Evolutionary conservation across 2,797 vertebrate genomes (phyloP), one percentile per base, ranked within the genome.

Genomic region (Taeniopygia guttata): DNA sequence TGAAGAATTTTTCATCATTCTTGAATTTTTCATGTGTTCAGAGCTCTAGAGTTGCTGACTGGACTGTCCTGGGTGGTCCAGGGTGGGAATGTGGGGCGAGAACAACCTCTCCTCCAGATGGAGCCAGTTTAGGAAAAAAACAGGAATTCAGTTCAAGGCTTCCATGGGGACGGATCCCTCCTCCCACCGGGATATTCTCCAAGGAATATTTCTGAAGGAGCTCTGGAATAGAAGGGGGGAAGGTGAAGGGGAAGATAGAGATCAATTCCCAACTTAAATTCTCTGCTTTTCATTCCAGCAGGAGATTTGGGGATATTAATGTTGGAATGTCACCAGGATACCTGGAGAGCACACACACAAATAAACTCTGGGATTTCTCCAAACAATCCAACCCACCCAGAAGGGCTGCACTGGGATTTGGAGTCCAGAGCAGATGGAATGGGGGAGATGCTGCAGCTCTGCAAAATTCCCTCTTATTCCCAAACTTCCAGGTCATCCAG

Each of bases 401-500:
- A 51, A 32, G 17, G n/a, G 7, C 8, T 45, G 1, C 2, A 1
- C 49, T 38, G 54, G 54, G 72, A 36, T 27, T 30, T 16, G 16
- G 58, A 75, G 70, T 51, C 55, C 0, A 0, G 51, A 34, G 43
- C 1, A 11, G 64, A 51, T 0, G 0, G 34, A 26, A 52, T 0
- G 2, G 48, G 15, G 16, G 9, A 38, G 52, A n/a, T 3, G 9
- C 48, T 30, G 34, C 23, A 32, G 14, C 25, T 80, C 26, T 30
- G 34, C 29, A 16, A 7, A 58, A 49, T 27, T 40, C 26, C 25
- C 10, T 40, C 21, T 20, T 34, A 14, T 29, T 80, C 54, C 56
- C 4, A 9, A 63, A 25, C 51, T 30, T 84, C 8, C 1, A 17
- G 23, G 21, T 38, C 5, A 12, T 30, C 38, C 16, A 2, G 5